Evolutionary conservation across 2,797 vertebrate genomes (phyloP), one percentile per base, ranked within the genome.

Genomic region (Arrhamphus sclerolepis): DNA sequence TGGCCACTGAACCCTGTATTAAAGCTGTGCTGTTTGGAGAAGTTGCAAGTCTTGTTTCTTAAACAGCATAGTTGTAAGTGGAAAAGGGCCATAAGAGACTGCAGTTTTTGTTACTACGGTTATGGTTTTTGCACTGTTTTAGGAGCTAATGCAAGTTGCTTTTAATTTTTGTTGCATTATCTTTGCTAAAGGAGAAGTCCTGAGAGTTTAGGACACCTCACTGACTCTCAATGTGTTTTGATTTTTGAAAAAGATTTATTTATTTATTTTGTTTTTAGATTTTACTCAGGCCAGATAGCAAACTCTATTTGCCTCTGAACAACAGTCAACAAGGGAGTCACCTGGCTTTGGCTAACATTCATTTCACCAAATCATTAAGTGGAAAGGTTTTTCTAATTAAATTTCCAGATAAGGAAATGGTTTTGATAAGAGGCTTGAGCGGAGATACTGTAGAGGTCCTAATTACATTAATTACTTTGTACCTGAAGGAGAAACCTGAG

Each of bases 381-480:
- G 68, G 58, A 82, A 72, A 62, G 46, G 75, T 72, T 72, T 72
- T 85, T 74, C 63, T 83, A 87, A 90, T 89, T 85, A 85, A 84
- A 84, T 82, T 71, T 75, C 54, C 70, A 49, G 60, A 87, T 87
- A 81, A 87, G 76, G 63, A 81, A 73, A 62, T 43, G 22, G 62
- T 29, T 62, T 63, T 62, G 88, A 89, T 88, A 80, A 88, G 80
- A 67, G 41, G 71, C 64, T 60, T 50, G 48, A 77, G 70, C 17
- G 29, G 40, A 80, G 81, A 86, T 79, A 13, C 31, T 11, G 31
- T 3, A 73, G 54, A 75, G 66, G 29, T 38, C 52, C 60, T 86
- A 87, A 89, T 87, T 86, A 70, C 65, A 73, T 72, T 86, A 84
- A 85, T 86, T 78, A 80, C 59, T 71, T 54, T 63, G 58, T 74